A percentile compares a stretch with the other conserved stretches of the same genome.
Conservation (phyloP, 1,140 invertebrate species). For the Megalonaias nervosa region DNA sequence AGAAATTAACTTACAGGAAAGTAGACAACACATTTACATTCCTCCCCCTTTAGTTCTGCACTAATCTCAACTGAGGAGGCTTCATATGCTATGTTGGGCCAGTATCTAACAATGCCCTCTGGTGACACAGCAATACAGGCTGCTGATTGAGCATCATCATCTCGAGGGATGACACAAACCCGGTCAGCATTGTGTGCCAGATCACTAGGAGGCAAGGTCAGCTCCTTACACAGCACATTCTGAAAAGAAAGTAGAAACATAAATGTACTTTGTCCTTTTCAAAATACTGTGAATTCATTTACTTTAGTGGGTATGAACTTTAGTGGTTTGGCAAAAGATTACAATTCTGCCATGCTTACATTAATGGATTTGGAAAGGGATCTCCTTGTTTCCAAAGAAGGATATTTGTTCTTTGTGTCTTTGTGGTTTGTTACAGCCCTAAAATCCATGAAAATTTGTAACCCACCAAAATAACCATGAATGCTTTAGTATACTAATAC, state of each 20-base stretch:
- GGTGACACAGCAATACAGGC: conserved; percentile 88
- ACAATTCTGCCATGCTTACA: no score
- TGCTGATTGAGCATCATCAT: conserved; percentile 83
- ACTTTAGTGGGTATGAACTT: no score
- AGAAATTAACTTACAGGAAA: conserved; percentile 47
- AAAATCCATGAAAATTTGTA: no score
- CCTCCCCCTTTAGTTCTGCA: conserved; percentile 84
- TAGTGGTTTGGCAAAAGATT: no score
- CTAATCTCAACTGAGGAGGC: conserved; percentile 87
- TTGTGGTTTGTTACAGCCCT: no score
- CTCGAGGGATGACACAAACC: conserved; percentile 82
- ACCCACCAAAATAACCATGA: no score
- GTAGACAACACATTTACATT: conserved; percentile 76
- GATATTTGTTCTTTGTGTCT: no score
- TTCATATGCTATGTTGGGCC: conserved; percentile 92
- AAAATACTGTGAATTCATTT: neutral
- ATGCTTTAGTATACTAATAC: no score
- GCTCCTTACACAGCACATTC: conserved; percentile 80
- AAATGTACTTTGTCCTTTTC: neutral
- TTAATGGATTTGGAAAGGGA: no score
- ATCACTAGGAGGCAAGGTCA: conserved; percentile 92
- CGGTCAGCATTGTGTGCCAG: conserved; percentile 92
- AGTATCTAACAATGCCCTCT: conserved; percentile 92
- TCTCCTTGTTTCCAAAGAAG: no score
- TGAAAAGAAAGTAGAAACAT: conserved; percentile 38